Percentiles rank a stretch among this genome's conserved stretches.
Evolutionary conservation across 2,888 invertebrate species (phyloP).

Genomic region (Melanotus villosus): DNA sequence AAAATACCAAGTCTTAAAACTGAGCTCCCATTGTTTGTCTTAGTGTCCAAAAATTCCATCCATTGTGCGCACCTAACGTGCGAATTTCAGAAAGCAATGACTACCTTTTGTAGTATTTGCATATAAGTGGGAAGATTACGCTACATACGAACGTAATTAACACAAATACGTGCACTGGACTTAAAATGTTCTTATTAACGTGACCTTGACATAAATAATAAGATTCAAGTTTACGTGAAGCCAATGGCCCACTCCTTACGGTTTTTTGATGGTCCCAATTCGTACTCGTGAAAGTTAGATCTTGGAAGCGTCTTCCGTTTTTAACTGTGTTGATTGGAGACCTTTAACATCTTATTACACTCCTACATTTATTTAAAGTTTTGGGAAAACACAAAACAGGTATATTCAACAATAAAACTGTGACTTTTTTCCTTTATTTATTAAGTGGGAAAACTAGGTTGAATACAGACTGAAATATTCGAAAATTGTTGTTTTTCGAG

Average conservation of each 20-base stretch:
- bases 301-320: background rate
- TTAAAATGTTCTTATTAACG: background rate
- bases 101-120: background rate
- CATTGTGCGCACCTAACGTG: no score
- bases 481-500: no score
- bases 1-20: no score
- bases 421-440: no score
- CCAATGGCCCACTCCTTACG: slow-evolving; percentile 12
- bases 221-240: slow-evolving; percentile 7
- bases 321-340: background rate
- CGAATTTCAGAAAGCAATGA: no score
- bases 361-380: no score
- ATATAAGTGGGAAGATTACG: slow-evolving; percentile 3
- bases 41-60: no score
- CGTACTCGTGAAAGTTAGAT: slow-evolving; percentile 6
- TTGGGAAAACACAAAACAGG: no score
- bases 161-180: slow-evolving; percentile 7
- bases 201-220: slow-evolving; percentile 7
- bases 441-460: no score
- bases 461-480: no score
- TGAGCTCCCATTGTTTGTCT: no score
- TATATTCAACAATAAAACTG: no score
- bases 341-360: background rate
- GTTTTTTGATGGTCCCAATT: slow-evolving; percentile 5
- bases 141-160: background rate